Evolutionary conservation across 2,113 vertebrate species (phyloP), one percentile per base, ranked within the genome.

Genomic region (Regulus satrapa): DNA sequence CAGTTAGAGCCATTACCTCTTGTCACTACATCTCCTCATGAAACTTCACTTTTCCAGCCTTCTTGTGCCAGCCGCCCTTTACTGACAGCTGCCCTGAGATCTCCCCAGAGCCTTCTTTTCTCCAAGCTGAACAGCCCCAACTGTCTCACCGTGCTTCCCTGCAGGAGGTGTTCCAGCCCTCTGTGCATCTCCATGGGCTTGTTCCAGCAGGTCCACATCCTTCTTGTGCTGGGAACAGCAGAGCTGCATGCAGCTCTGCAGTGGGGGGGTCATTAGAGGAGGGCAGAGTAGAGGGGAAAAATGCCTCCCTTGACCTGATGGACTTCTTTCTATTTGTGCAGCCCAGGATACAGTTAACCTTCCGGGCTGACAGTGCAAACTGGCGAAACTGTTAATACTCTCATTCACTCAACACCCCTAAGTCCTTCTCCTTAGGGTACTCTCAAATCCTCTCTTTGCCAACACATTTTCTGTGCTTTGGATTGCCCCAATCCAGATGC

Each of bases 331-430:
- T 29, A 10, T 43, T 29, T 24, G 18, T 21, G 10, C 36, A 56
- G 32, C 13, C 28, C 49, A 38, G 29, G 36, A 63, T 38, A 26
- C 17, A 43, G 23, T 36, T 63, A 24, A 5, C 8, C 38, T 56
- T 32, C 49, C 38, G 34, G 26, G 12, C 11, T 64, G 13, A 15
- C 28, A 25, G 5, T 10, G 19, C 7, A 49, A 41, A 29, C 38
- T 43, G 21, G 15, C 41, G 32, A 63, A 62, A 36, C 9, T 64
- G 19, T 25, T 40, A 17, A 23, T 36, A 24, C n/a, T 84, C 16
- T n/a, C 24, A 25, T 32, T 11, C 14, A 51, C 4, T n/a, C 58
- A 56, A 10, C 4, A 51, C 3, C 1, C 6, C 5, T 4, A 58
- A 56, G 16, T 38, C 7, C 15, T 69, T 76, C 28, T 51, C 19